These are phyloP conservation scores for Tangachromis dhanisi DNA, from an alignment of 2,113 vertebrate species.

Conservation along the genomic window DNA sequence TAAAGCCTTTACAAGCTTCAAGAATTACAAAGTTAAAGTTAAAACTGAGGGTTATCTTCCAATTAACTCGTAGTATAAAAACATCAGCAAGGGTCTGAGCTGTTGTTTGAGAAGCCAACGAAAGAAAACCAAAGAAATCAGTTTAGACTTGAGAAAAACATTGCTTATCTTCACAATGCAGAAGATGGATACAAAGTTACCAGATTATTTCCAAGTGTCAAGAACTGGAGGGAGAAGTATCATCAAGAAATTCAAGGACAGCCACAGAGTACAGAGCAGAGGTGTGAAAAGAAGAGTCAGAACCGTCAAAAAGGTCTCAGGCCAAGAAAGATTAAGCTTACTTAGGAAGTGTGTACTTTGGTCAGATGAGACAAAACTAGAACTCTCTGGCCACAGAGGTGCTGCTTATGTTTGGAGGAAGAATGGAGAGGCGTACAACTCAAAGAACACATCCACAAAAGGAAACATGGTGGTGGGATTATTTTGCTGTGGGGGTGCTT, in stretches of 20 bases:
- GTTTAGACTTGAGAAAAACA: neutral
- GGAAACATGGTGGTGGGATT: neutral
- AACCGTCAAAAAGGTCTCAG: neutral
- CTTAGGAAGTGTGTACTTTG: neutral
- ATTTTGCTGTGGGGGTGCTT: neutral
- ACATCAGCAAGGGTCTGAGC: neutral
- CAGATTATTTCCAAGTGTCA: neutral
- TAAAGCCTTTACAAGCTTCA: neutral
- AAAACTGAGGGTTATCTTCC: neutral
- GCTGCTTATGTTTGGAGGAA: neutral
- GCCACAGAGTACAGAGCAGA: neutral
- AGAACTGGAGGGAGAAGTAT: neutral
- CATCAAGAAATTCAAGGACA: neutral
- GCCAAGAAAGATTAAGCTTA: neutral
- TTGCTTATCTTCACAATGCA: neutral
- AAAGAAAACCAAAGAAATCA: neutral
- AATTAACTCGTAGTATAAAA: neutral
- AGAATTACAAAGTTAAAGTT: neutral
- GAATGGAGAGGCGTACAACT: neutral
- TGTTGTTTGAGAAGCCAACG: neutral
- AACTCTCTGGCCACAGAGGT: neutral
- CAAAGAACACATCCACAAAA: neutral
- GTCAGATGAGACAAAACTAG: neutral
- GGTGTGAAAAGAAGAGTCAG: neutral
- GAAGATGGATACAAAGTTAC: neutral